Evolutionary conservation across 2,888 invertebrate species (phyloP).

Genomic region (Notodonta dromedarius): DNA sequence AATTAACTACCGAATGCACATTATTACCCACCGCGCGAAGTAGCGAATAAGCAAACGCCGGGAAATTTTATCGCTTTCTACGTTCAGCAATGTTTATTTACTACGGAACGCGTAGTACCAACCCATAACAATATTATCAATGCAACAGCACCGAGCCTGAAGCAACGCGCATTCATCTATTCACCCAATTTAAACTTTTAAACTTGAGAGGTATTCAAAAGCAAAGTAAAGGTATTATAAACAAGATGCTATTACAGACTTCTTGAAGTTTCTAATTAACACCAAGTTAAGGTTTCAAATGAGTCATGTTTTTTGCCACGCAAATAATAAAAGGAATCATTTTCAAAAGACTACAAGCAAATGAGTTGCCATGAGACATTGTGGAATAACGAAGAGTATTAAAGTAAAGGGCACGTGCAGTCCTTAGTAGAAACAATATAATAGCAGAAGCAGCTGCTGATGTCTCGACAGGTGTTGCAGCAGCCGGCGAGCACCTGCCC

Average conservation of each 20-base stretch:
- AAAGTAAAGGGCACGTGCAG: conserved; percentile 22
- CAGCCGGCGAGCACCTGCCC: conserved; percentile 78
- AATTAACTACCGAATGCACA: conserved; percentile 60
- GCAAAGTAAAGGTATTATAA: no score
- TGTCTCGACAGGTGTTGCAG: conserved; percentile 77
- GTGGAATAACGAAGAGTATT: conserved; percentile 2
- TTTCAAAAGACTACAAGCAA: neutral
- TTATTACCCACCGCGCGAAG: conserved; percentile 57
- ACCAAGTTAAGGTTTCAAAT: no score
- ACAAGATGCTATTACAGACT: no score
- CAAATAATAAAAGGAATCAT: no score
- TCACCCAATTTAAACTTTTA: no score
- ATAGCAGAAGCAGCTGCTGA: conserved; percentile 75
- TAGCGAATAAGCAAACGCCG: conserved; percentile 45
- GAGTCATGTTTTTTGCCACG: no score
- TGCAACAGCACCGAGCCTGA: neutral
- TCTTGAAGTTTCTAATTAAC: no score
- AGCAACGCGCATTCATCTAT: neutral
- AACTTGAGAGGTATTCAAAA: no score
- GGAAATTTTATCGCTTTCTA: conserved; percentile 69
- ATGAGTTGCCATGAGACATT: neutral
- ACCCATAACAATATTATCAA: conserved; percentile 39
- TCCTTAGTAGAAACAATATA: conserved; percentile 52
- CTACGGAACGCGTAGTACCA: conserved; percentile 44
- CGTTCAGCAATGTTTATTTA: conserved; percentile 51